phyloP scores from a whole-genome alignment of 2,888 invertebrate species.

The Unio pictorum region DNA sequence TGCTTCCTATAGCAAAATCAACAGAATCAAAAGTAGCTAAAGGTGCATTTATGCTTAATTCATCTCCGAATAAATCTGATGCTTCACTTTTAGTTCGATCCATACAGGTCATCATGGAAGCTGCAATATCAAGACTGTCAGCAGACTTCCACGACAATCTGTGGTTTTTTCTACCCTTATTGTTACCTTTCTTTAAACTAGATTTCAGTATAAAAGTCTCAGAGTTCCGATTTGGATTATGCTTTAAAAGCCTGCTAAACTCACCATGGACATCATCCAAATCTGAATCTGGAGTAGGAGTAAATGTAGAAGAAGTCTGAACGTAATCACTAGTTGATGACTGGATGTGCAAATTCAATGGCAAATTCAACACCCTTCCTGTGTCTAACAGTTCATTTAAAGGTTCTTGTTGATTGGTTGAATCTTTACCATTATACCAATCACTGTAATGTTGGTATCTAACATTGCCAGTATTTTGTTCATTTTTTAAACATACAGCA shows the following conservation, averaged over 20 bases:
- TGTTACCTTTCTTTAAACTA: constrained; percentile 41
- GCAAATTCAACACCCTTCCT: constrained; percentile 9
- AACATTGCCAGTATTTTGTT: neutral
- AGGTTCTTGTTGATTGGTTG: neutral
- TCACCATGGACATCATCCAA: constrained; percentile 37
- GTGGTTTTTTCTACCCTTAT: constrained; percentile 36
- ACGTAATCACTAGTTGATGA: neutral
- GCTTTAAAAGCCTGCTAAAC: constrained; percentile 41
- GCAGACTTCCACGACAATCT: constrained; percentile 57
- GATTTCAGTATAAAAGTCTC: constrained; percentile 46
- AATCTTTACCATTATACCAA: neutral
- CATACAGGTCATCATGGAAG: constrained; percentile 45
- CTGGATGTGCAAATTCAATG: constrained; percentile 7
- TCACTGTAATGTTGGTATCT: neutral
- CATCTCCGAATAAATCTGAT: constrained; percentile 53
- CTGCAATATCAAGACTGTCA: constrained; percentile 52
- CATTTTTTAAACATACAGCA: neutral
- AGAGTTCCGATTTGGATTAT: constrained; percentile 43
- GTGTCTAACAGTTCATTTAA: neutral
- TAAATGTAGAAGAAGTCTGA: neutral
- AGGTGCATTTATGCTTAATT: constrained; percentile 52
- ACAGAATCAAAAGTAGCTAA: constrained; percentile 57
- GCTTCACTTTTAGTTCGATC: constrained; percentile 54
- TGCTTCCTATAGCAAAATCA: constrained; percentile 46
- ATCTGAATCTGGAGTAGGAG: constrained; percentile 29